A percentile compares a stretch with the other conserved stretches of the same genome.
These are phyloP conservation scores for Entosphenus tridentatus DNA, from an alignment of 2,113 vertebrate genomes.

Conservation along the genomic window DNA sequence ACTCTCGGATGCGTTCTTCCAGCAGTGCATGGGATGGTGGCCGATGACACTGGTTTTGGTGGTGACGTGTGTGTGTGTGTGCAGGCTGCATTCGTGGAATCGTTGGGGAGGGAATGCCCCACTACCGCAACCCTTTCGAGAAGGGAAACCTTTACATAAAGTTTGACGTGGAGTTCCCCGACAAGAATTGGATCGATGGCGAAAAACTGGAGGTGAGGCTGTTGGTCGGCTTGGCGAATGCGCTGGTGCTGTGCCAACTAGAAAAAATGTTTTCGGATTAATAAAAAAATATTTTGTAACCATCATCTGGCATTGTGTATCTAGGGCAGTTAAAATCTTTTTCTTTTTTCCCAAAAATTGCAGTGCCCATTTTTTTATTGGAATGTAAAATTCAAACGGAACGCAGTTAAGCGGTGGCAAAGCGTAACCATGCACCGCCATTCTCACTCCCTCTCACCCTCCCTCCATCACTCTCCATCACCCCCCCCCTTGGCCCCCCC, in stretches of 20 bases:
- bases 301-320: neutral
- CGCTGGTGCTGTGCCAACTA: too few relatives aligned
- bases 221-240: neutral
- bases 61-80: conserved; percentile 6
- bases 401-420: too few relatives aligned
- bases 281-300: too few relatives aligned
- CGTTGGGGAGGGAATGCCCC: conserved; percentile 85
- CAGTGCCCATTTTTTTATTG: too few relatives aligned
- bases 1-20: too few relatives aligned
- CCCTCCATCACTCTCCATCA: neutral
- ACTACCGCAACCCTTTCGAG: conserved; percentile 94
- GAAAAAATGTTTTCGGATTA: too few relatives aligned
- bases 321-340: neutral
- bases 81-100: conserved; percentile 64
- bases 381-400: too few relatives aligned
- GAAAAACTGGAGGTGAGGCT: conserved; percentile 79
- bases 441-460: too few relatives aligned
- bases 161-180: conserved; percentile 90
- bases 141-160: conserved; percentile 93
- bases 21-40: too few relatives aligned
- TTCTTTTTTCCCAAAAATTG: neutral
- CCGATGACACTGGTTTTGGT: neutral
- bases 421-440: neutral
- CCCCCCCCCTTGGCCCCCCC: neutral
- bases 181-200: conserved; percentile 94